phyloP scores from a whole-genome alignment of 2,888 invertebrate species.

The Aphidoletes aphidimyza region DNA sequence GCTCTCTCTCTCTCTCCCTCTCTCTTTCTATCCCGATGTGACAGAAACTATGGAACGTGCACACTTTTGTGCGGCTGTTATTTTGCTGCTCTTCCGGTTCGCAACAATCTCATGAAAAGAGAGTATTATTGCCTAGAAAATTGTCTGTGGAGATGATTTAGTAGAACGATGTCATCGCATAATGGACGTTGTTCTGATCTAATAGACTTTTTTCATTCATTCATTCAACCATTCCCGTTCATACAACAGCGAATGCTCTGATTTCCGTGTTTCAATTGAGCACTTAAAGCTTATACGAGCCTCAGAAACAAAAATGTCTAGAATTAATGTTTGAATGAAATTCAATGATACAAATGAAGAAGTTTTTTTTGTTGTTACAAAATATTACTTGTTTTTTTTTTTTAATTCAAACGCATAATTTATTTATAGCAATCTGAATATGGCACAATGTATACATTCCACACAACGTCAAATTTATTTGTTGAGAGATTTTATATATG shows the following conservation, averaged over 20 bases:
- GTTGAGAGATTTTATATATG: too few relatives aligned
- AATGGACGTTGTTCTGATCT: neutral
- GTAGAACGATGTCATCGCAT: constrained; percentile 33
- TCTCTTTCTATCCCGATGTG: neutral
- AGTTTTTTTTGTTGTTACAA: too few relatives aligned
- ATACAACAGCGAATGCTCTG: neutral
- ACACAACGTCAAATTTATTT: too few relatives aligned
- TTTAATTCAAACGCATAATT: too few relatives aligned
- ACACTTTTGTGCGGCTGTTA: constrained; percentile 3
- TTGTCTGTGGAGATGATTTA: constrained; percentile 35
- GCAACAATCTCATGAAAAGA: neutral
- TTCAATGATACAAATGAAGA: too few relatives aligned
- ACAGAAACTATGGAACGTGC: constrained; percentile 11
- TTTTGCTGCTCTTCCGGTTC: constrained; percentile 34
- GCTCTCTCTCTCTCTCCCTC: neutral
- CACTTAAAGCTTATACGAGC: too few relatives aligned
- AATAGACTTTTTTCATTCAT: neutral
- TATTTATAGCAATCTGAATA: too few relatives aligned
- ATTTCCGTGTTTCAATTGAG: neutral
- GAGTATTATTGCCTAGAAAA: constrained; percentile 28
- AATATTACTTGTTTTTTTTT: too few relatives aligned
- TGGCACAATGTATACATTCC: too few relatives aligned
- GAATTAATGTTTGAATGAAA: too few relatives aligned
- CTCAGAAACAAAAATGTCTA: too few relatives aligned
- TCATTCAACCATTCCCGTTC: neutral